phyloP scores from a whole-genome alignment of 2,888 invertebrate genomes.

The Orchesella flavescens region DNA sequence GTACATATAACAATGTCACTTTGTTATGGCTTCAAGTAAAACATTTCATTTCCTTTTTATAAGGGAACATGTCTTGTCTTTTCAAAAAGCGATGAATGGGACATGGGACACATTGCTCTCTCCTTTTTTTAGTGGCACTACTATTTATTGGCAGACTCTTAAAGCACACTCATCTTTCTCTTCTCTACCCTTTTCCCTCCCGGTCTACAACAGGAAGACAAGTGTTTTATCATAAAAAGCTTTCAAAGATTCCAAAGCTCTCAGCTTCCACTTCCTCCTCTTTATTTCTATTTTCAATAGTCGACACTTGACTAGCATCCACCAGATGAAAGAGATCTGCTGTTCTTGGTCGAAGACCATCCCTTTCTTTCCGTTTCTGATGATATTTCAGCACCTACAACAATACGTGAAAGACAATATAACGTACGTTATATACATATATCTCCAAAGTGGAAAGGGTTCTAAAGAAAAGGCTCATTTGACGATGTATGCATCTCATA shows the following conservation, averaged over 20 bases:
- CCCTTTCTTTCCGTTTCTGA: slow-evolving; percentile 17
- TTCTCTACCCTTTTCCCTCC: background rate
- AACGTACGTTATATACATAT: background rate
- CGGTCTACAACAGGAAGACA: slow-evolving; percentile 1
- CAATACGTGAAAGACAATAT: no score
- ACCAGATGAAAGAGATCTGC: slow-evolving; percentile 27
- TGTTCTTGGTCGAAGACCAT: slow-evolving; percentile 32
- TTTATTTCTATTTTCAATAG: background rate
- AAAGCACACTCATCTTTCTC: slow-evolving; percentile 8
- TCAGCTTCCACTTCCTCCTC: slow-evolving; percentile 14
- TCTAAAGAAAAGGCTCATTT: slow-evolving; percentile 5
- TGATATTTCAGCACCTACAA: background rate
- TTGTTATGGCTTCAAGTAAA: no score
- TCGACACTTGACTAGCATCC: slow-evolving; percentile 4
- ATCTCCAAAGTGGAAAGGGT: no score
- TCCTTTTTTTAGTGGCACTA: background rate
- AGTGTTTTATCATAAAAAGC: slow-evolving; percentile 47
- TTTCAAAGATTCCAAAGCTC: slow-evolving; percentile 22
- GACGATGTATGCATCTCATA: background rate
- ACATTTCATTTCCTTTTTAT: no score
- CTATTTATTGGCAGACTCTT: slow-evolving; percentile 36
- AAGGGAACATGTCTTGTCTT: no score
- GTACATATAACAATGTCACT: no score
- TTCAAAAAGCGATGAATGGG: no score
- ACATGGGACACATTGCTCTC: no score